Percentiles rank a stretch among this genome's conserved stretches.
These are phyloP conservation scores for Coregonus suidteri DNA, from an alignment of 2,797 vertebrate genomes.

Conservation along the genomic window DNA sequence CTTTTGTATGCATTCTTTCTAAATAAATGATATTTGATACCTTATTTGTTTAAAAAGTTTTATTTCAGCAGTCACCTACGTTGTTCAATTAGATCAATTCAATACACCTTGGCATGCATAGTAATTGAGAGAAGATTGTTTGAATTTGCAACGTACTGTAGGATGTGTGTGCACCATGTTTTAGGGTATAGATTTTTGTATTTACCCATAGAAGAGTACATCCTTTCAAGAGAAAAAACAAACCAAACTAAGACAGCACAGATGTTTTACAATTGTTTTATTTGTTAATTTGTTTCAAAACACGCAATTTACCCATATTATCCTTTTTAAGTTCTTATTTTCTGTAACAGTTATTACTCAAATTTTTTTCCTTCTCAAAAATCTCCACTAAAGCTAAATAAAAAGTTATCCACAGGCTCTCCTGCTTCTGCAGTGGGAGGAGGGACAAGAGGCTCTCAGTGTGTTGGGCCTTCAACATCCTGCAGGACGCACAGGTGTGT, in stretches of 20 bases:
- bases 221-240: background rate
- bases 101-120: too few species aligned
- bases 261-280: conserved; percentile 80
- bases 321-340: conserved; percentile 81
- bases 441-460: conserved; percentile 76
- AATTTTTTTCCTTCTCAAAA: conserved; percentile 75
- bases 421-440: conserved; percentile 75
- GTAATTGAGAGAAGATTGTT: too few species aligned
- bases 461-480: conserved; percentile 11
- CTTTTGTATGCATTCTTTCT: too few species aligned
- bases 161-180: too few species aligned
- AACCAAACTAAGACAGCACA: conserved; percentile 45
- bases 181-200: background rate
- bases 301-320: conserved; percentile 76
- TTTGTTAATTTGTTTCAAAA: conserved; percentile 85
- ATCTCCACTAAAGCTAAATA: conserved; percentile 78
- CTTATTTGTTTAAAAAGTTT: too few species aligned
- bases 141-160: too few species aligned
- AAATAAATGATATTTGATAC: too few species aligned
- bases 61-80: too few species aligned
- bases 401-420: conserved; percentile 79
- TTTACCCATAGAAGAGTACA: background rate
- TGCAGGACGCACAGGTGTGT: conserved; percentile 14
- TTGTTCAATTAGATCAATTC: too few species aligned
- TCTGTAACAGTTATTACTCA: conserved; percentile 84